These are phyloP conservation scores for Steromphala cineraria DNA, from an alignment of 2,888 invertebrate genomes.

Conservation along the genomic window DNA sequence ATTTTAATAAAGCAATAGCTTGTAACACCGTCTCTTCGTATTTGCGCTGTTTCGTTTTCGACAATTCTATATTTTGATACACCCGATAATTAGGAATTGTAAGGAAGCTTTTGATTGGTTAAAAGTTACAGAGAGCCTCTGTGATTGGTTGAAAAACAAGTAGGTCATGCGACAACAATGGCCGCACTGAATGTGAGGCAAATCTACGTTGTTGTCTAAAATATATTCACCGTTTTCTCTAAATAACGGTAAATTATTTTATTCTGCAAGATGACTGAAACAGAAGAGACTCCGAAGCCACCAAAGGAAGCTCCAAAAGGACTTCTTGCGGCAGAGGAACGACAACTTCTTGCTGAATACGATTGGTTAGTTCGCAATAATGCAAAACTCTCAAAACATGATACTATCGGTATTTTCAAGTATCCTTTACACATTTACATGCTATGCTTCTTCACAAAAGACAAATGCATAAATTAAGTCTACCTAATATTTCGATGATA, in stretches of 20 bases:
- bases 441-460: no score
- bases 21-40: neutral
- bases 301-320: constrained; percentile 24
- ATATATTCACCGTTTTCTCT: no score
- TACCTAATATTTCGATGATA: no score
- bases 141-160: neutral
- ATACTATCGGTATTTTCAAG: no score
- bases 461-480: no score
- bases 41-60: neutral
- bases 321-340: constrained; percentile 28
- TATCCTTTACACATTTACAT: no score
- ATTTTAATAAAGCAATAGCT: no score
- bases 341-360: constrained; percentile 33
- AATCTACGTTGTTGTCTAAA: no score
- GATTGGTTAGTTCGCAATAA: constrained; percentile 9
- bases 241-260: no score
- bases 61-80: neutral
- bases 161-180: constrained; percentile 7
- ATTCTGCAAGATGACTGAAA: neutral
- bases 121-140: neutral
- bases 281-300: neutral
- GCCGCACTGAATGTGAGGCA: neutral
- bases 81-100: neutral
- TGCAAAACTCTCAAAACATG: no score
- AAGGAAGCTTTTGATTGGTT: neutral